These are phyloP conservation scores for Myotis daubentonii DNA, from an alignment of 2,797 vertebrate genomes.

Conservation along the genomic window DNA sequence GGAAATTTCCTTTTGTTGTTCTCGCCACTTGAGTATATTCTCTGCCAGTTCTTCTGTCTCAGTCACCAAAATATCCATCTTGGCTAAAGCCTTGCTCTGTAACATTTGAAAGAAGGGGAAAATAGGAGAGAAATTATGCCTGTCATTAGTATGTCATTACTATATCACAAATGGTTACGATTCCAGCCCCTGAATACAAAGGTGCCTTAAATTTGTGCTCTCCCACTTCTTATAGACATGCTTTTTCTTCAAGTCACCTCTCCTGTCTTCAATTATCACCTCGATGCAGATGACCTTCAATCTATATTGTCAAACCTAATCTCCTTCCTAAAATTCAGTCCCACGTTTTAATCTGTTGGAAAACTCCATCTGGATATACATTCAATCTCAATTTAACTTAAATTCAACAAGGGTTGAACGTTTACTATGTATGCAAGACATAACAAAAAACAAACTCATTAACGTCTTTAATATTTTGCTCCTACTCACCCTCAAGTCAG, in stretches of 20 bases:
- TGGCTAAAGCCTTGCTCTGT: conserved; percentile 83
- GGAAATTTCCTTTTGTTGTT: conserved; percentile 80
- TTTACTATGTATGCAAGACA: conserved; percentile 19
- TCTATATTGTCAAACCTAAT: not conserved
- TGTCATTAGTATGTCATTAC: conserved; percentile 30
- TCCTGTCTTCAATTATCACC: not conserved
- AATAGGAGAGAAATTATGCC: conserved; percentile 42
- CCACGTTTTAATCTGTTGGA: not conserved
- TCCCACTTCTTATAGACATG: not conserved
- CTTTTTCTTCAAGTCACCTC: not conserved
- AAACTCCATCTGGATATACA: not conserved
- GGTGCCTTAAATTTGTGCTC: not conserved
- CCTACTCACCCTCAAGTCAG: not conserved
- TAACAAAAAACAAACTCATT: conserved; percentile 25
- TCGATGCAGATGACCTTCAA: not conserved
- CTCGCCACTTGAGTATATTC: conserved; percentile 85
- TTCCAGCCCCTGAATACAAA: not conserved
- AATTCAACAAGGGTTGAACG: not conserved
- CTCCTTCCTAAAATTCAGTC: conserved; percentile 24
- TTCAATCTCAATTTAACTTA: not conserved
- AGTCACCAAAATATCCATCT: conserved; percentile 80
- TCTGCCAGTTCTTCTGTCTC: conserved; percentile 84
- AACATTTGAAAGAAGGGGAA: conserved; percentile 67
- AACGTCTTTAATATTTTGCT: conserved; percentile 23
- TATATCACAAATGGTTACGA: conserved; percentile 6